Evolutionary conservation across 2,888 invertebrate genomes (phyloP).

Genomic region (Synanthedon andrenaeformis): DNA sequence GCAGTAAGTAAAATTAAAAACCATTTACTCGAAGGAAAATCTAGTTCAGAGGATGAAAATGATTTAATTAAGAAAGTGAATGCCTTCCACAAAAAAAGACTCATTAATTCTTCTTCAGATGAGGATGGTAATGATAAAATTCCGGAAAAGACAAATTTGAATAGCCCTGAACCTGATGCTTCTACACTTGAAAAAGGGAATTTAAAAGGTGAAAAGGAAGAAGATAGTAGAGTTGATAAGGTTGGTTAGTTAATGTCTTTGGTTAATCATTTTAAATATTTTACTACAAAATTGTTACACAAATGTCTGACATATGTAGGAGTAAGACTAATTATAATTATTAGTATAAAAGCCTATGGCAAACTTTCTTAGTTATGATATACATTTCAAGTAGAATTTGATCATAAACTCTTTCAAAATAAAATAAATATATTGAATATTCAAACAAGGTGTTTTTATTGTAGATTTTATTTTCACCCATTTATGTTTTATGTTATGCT

Average conservation of each 20-base stretch:
- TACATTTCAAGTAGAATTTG: no score
- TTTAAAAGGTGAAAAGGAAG: background rate
- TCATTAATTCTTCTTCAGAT: constrained; percentile 16
- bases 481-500: no score
- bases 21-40: constrained; percentile 22
- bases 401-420: no score
- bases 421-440: no score
- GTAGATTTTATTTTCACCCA: no score
- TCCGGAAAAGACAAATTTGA: constrained; percentile 3
- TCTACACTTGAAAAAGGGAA: background rate
- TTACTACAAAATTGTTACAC: no score
- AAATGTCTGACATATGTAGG: no score
- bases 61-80: constrained; percentile 5
- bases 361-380: no score
- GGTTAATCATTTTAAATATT: background rate
- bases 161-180: background rate
- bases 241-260: constrained; percentile 26
- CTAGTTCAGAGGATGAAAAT: constrained; percentile 17
- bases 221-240: constrained; percentile 26
- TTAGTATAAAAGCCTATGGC: no score
- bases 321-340: no score
- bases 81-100: constrained; percentile 5
- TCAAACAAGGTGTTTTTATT: no score
- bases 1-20: constrained; percentile 31
- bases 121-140: constrained; percentile 12